Conservation (phyloP, 2,888 invertebrate species). For the Dasysyrphus albostriatus region DNA sequence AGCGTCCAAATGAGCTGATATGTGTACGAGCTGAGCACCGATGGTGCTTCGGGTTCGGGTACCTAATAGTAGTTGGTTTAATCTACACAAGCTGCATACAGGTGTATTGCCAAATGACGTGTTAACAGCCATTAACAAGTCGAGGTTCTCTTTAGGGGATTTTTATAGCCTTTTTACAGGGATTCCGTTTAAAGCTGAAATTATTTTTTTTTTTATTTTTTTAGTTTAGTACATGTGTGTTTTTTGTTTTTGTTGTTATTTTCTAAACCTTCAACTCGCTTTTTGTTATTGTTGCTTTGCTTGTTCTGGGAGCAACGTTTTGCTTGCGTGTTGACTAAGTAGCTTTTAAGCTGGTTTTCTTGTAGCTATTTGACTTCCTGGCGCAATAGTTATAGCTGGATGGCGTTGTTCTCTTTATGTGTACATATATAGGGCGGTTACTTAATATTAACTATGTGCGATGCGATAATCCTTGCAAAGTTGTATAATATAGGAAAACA, state of each 20-base stretch:
- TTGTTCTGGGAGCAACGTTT: slow-evolving; percentile 51
- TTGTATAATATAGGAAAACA: slow-evolving; percentile 18
- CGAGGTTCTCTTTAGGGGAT: slow-evolving; percentile 63
- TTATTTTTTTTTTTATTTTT: slow-evolving; percentile 44
- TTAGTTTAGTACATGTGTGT: slow-evolving; percentile 17
- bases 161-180: slow-evolving; percentile 73
- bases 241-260: slow-evolving; percentile 16
- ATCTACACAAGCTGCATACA: slow-evolving; percentile 57
- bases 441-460: slow-evolving; percentile 52
- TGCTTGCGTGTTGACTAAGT: slow-evolving; percentile 72
- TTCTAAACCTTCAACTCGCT: background rate
- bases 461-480: slow-evolving; percentile 59
- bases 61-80: slow-evolving; percentile 33
- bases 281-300: background rate
- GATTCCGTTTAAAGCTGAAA: slow-evolving; percentile 74
- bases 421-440: slow-evolving; percentile 41
- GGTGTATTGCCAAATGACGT: slow-evolving; percentile 76
- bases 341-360: slow-evolving; percentile 61
- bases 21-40: background rate
- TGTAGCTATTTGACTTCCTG: slow-evolving; percentile 68
- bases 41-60: slow-evolving; percentile 36
- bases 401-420: slow-evolving; percentile 6
- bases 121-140: slow-evolving; percentile 75
- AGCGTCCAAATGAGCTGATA: slow-evolving; percentile 59
- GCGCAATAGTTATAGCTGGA: slow-evolving; percentile 35